A percentile compares a stretch with the other conserved stretches of the same genome.
These are phyloP conservation scores for Brachionus rotundiformis DNA, from an alignment of 1,140 invertebrate genomes.

Conservation along the genomic window DNA sequence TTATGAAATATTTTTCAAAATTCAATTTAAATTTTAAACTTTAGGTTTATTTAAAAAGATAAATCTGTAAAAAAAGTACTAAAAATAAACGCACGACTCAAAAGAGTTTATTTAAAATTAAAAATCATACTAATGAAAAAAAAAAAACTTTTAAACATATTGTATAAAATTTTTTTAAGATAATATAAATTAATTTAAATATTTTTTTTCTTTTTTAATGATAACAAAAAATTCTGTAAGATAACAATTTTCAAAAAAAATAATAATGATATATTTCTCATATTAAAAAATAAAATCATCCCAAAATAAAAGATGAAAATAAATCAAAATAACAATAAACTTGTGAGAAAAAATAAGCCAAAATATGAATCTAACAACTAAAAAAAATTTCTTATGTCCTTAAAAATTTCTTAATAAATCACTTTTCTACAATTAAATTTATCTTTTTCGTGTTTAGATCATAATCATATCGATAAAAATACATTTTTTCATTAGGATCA, in stretches of 20 bases:
- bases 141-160: background rate
- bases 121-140: background rate
- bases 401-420: background rate
- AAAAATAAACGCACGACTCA: background rate
- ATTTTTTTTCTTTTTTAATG: background rate
- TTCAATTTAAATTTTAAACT: too few relatives aligned
- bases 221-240: background rate
- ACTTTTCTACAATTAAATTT: slow-evolving; percentile 41
- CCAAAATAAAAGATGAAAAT: background rate
- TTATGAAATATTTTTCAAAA: too few relatives aligned
- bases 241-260: background rate
- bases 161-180: background rate
- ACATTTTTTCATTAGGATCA: slow-evolving; percentile 6
- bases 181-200: slow-evolving; percentile 2
- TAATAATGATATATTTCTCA: background rate
- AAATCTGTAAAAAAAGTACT: background rate
- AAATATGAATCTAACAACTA: background rate
- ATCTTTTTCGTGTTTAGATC: slow-evolving; percentile 1
- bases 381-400: background rate
- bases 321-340: background rate
- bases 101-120: slow-evolving; percentile 13
- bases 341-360: background rate
- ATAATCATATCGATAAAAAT: slow-evolving; percentile 24
- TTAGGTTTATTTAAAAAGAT: background rate
- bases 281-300: background rate